Conservation (phyloP, 2,888 invertebrate genomes). For the Fragum sueziense region DNA sequence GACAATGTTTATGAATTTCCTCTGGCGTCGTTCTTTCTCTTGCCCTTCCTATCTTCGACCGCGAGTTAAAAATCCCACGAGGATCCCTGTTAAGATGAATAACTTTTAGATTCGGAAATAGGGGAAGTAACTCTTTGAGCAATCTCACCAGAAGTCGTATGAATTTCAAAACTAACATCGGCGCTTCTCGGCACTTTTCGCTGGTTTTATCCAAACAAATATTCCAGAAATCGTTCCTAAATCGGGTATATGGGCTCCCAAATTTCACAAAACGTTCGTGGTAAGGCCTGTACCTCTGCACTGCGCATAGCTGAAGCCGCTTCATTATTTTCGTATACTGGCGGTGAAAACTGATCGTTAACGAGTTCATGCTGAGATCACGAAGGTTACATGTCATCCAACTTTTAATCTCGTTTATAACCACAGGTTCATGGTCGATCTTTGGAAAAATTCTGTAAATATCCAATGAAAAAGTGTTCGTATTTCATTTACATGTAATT, state of each 20-base stretch:
- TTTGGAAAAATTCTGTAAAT: no score
- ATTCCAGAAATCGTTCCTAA: background rate
- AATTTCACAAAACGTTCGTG: no score
- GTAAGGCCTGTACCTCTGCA: no score
- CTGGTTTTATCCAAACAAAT: no score
- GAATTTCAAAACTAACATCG: conserved; percentile 20
- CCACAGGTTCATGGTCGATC: no score
- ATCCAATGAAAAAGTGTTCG: no score
- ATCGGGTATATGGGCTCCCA: no score
- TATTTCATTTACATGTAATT: no score
- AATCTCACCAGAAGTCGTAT: conserved; percentile 3
- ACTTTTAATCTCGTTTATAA: background rate
- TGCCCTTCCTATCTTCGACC: background rate
- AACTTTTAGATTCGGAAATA: conserved; percentile 33
- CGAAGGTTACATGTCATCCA: background rate
- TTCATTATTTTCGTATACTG: background rate
- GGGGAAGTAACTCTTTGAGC: background rate
- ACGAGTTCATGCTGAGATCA: background rate
- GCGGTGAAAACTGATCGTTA: background rate
- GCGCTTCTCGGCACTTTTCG: background rate
- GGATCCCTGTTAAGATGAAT: conserved; percentile 33
- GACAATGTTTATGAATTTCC: background rate
- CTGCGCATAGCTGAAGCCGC: background rate
- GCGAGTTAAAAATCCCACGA: conserved; percentile 31
- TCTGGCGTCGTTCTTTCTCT: no score